Conservation (phyloP, 2,888 invertebrate genomes). For the Pheosia gnoma region DNA sequence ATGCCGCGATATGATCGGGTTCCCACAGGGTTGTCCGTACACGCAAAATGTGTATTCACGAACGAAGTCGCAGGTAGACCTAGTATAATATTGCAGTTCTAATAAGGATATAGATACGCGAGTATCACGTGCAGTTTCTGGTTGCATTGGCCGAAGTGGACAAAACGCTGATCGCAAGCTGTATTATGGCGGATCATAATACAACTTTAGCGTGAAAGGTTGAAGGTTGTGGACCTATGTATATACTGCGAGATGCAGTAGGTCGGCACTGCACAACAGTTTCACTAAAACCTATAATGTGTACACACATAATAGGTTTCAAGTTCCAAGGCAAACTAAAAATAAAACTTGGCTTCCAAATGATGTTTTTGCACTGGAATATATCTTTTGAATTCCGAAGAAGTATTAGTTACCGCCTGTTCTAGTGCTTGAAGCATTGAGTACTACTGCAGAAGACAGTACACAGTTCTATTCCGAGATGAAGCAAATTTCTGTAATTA, state of each 20-base stretch:
- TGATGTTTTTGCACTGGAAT: too few species aligned
- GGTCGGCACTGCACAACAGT: background rate
- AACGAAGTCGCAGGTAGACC: background rate
- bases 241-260: background rate
- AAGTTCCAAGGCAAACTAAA: too few species aligned
- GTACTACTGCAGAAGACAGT: too few species aligned
- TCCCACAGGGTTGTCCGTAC: background rate
- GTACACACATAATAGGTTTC: too few species aligned
- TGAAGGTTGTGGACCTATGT: conserved; percentile 7
- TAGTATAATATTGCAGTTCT: background rate
- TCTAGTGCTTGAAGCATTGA: too few species aligned
- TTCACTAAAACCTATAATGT: too few species aligned
- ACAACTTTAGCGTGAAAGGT: conserved; percentile 42
- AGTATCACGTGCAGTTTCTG: conserved; percentile 48
- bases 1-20: too few species aligned
- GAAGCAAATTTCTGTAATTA: too few species aligned
- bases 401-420: too few species aligned
- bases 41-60: background rate
- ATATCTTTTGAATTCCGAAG: too few species aligned
- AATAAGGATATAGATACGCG: conserved; percentile 2
- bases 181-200: conserved; percentile 41
- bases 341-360: too few species aligned
- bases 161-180: conserved; percentile 50
- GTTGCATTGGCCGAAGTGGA: conserved; percentile 70
- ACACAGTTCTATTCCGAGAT: too few species aligned